Evolutionary conservation across 2,797 vertebrate species (phyloP), one percentile per base, ranked within the genome.

Genomic region (Bryconaethiops microstoma): DNA sequence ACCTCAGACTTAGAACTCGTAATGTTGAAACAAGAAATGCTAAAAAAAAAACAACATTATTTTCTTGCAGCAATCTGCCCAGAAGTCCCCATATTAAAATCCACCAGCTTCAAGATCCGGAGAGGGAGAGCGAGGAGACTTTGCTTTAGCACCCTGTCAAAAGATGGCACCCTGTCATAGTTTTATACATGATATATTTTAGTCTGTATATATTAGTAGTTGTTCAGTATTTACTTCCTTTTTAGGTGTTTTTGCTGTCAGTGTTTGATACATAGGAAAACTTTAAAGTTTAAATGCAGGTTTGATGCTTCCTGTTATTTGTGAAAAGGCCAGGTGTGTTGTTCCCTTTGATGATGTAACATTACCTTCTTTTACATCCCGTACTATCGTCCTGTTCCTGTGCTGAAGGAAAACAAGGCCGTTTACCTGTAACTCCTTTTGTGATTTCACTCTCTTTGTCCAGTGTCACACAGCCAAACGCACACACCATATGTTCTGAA

Each of bases 401-500:
- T 42, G 10, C 8, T 45, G 17, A 55, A 55, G 48, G 25, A 14
- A 0, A 39, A 23, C 3, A 19, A 35, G n/a, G 10, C 19, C 39
- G 14, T 54, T 69, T 21, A 10, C n/a, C n/a, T 52, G 2, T 3
- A 1, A 13, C 13, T 17, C 14, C 21, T 69, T 23, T 42, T 23
- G 54, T 8, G 13, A 23, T 59, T 62, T 55, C 8, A 48, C n/a
- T 57, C 17, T 45, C 50, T 39, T 70, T 64, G 7, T 75, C 79
- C 89, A 83, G 21, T 86, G 91, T 52, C 67, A 80, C 89, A 86
- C 85, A 85, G 62, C 70, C 68, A 77, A 82, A 62, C 79, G 82
- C 5, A 82, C 5, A 74, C 80, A 74, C 67, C 85, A 83, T 90
- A 48, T 74, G 82, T 92, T 91, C 92, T 91, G 93, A 93, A 94